Evolutionary conservation across 1,140 invertebrate genomes (phyloP).

Genomic region (Drosophila kepulauana): DNA sequence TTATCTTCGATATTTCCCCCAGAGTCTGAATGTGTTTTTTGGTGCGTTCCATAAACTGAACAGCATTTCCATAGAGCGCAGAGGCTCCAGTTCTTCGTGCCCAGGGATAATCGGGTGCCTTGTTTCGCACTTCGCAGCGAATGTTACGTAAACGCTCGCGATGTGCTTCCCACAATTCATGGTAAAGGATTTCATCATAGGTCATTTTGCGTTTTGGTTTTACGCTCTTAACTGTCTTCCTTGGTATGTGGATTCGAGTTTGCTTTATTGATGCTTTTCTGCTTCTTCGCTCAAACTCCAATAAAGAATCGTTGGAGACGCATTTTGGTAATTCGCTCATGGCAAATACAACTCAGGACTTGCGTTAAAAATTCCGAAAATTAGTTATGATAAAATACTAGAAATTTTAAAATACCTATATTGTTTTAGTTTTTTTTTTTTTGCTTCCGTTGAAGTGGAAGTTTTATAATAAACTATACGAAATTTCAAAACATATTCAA

Average conservation of each 20-base stretch:
- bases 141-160: conserved; percentile 47
- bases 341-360: background rate
- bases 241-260: background rate
- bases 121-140: conserved; percentile 37
- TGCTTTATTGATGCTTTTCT: background rate
- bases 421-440: conserved; percentile 3
- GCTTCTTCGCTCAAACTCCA: background rate
- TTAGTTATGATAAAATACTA: conserved; percentile 4
- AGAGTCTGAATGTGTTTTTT: conserved; percentile 22
- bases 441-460: background rate
- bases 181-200: background rate
- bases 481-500: background rate
- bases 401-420: conserved; percentile 1
- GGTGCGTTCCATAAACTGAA: conserved; percentile 12
- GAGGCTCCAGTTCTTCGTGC: conserved; percentile 24
- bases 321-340: conserved; percentile 10
- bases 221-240: background rate
- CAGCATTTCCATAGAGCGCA: background rate
- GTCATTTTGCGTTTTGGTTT: too few species aligned
- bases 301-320: background rate
- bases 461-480: background rate
- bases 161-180: conserved; percentile 56
- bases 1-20: conserved; percentile 11
- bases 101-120: conserved; percentile 43
- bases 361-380: background rate